Evolutionary conservation across 64 coral and sea anemone genomes (phyloP).

Genomic region (Actinia equina): DNA sequence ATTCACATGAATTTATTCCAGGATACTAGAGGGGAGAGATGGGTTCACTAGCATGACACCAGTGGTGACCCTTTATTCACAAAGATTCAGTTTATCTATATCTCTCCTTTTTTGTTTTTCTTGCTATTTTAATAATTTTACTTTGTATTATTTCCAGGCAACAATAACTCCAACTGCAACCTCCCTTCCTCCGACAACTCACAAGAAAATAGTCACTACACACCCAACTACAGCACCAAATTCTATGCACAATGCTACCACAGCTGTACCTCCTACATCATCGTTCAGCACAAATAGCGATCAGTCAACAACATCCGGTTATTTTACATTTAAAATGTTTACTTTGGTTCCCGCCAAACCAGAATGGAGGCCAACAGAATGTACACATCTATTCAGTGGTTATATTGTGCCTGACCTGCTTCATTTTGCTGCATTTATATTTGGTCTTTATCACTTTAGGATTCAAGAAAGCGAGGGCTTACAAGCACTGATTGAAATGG

Average conservation of each 20-base stretch:
- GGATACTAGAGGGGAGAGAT: too few relatives aligned
- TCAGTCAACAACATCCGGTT: background rate
- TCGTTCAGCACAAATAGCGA: background rate
- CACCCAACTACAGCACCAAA: slow-evolving; percentile 1
- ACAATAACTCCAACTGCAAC: background rate
- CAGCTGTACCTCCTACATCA: slow-evolving; percentile 1
- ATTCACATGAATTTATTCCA: too few relatives aligned
- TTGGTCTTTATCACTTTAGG: slow-evolving; percentile 76
- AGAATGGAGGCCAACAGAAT: slow-evolving; percentile 71
- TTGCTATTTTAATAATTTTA: background rate
- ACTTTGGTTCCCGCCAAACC: slow-evolving; percentile 15
- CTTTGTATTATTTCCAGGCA: slow-evolving; percentile 14
- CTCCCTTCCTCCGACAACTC: slow-evolving; percentile 10
- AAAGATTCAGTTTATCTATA: background rate
- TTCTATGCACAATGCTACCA: background rate
- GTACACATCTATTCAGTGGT: slow-evolving; percentile 76
- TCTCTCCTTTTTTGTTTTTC: too few relatives aligned
- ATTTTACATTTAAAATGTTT: background rate
- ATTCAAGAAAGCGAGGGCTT: slow-evolving; percentile 84
- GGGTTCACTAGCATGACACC: too few relatives aligned
- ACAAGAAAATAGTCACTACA: background rate
- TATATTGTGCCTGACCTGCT: slow-evolving; percentile 74
- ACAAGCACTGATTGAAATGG: slow-evolving; percentile 79
- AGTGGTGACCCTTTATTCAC: background rate
- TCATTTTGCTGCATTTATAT: slow-evolving; percentile 71